A percentile compares a stretch with the other conserved stretches of the same genome.
Conservation (phyloP, 2,888 invertebrate species). For the Amphipyra berbera region DNA sequence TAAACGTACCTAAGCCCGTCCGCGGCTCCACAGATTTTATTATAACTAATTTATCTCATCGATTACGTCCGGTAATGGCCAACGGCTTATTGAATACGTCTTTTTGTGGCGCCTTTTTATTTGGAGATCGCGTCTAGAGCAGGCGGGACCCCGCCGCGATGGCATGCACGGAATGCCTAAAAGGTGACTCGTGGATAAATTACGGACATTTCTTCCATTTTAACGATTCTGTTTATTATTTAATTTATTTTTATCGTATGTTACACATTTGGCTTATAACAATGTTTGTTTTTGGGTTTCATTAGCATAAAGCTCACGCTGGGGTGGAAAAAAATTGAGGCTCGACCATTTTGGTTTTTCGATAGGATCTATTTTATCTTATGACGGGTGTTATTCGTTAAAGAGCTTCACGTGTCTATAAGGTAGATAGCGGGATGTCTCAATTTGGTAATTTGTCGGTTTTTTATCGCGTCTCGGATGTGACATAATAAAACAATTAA, state of each 20-base stretch:
- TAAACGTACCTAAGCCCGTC: slow-evolving; percentile 38
- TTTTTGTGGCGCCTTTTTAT: slow-evolving; percentile 90
- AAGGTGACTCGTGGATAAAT: slow-evolving; percentile 90
- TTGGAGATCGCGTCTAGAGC: slow-evolving; percentile 87
- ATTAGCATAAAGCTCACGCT: slow-evolving; percentile 88
- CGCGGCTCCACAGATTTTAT: slow-evolving; percentile 78
- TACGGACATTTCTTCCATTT: slow-evolving; percentile 89
- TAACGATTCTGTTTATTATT: slow-evolving; percentile 90
- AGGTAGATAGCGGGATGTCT: slow-evolving; percentile 88
- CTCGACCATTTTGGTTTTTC: slow-evolving; percentile 80
- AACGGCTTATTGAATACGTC: slow-evolving; percentile 88
- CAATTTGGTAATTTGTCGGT: slow-evolving; percentile 86
- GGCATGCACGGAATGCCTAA: slow-evolving; percentile 89
- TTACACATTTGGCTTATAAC: slow-evolving; percentile 89
- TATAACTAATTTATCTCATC: slow-evolving; percentile 89
- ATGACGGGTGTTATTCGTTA: slow-evolving; percentile 78
- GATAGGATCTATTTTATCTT: slow-evolving; percentile 81
- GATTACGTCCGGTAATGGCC: slow-evolving; percentile 88
- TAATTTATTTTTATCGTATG: slow-evolving; percentile 90
- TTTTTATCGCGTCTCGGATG: slow-evolving; percentile 82
- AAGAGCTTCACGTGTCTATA: slow-evolving; percentile 80
- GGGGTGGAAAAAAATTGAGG: slow-evolving; percentile 75
- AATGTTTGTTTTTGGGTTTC: slow-evolving; percentile 89
- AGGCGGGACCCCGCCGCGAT: slow-evolving; percentile 84
- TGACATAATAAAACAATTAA: slow-evolving; percentile 89